These are phyloP conservation scores for Hypomecis atomaria DNA, from an alignment of 2,888 invertebrate species.

Conservation along the genomic window DNA sequence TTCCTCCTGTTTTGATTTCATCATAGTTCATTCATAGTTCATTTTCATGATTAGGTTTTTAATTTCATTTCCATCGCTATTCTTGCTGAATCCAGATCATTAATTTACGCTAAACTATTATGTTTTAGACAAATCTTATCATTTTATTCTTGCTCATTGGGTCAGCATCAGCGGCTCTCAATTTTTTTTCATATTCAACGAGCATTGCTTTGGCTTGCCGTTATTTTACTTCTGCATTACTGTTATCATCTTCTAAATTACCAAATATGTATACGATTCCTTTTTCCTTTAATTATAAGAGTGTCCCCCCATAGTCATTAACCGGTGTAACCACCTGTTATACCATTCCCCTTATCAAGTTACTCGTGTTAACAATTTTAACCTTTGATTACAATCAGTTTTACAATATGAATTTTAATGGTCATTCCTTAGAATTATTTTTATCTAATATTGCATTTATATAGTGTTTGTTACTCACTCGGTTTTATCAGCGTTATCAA, in stretches of 20 bases:
- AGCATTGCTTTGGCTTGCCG: too few species aligned
- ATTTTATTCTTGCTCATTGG: too few species aligned
- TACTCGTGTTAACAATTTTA: conserved; percentile 18
- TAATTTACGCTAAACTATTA: too few species aligned
- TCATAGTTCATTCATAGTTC: not conserved
- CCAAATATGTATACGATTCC: not conserved
- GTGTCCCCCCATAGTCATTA: conserved; percentile 6
- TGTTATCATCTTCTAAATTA: not conserved
- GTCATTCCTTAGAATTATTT: conserved; percentile 12
- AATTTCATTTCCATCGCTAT: too few species aligned
- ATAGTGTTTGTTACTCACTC: conserved; percentile 16
- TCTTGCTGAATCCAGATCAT: too few species aligned
- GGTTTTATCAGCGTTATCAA: conserved; percentile 4
- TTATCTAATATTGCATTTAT: conserved; percentile 19
- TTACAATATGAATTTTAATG: conserved; percentile 18
- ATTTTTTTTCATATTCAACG: too few species aligned
- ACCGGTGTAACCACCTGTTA: conserved; percentile 6
- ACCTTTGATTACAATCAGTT: conserved; percentile 25
- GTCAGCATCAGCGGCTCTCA: too few species aligned
- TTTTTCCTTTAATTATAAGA: conserved; percentile 2
- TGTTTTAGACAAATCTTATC: too few species aligned
- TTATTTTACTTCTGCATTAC: not conserved
- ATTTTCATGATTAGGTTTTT: not conserved
- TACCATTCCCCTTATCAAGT: conserved; percentile 10
- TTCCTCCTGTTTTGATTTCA: not conserved